Percentiles rank a stretch among this genome's conserved stretches.
These are phyloP conservation scores for Hippoglossus stenolepis DNA, from an alignment of 2,113 vertebrate species.

Conservation along the genomic window DNA sequence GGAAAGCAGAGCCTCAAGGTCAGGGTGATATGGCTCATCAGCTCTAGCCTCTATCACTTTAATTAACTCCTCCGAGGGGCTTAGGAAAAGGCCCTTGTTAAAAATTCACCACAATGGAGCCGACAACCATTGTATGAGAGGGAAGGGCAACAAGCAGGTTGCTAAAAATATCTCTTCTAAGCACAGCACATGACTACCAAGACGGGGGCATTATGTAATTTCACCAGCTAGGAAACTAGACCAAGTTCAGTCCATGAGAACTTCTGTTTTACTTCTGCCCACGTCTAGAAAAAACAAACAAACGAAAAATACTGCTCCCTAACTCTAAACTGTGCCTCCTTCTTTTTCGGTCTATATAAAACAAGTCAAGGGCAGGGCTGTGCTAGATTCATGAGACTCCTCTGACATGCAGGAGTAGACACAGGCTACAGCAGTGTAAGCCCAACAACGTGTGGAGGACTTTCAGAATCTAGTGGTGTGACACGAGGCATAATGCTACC, in stretches of 20 bases:
- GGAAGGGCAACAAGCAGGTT: slow-evolving; percentile 74
- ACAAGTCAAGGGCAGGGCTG: slow-evolving; percentile 25
- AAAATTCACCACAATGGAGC: slow-evolving; percentile 79
- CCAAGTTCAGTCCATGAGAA: slow-evolving; percentile 49
- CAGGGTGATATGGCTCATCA: slow-evolving; percentile 84
- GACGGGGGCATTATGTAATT: slow-evolving; percentile 74
- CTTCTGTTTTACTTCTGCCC: slow-evolving; percentile 32
- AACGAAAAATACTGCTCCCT: not conserved
- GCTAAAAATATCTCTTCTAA: slow-evolving; percentile 76
- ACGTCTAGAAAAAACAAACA: not conserved
- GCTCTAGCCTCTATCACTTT: slow-evolving; percentile 85
- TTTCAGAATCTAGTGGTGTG: slow-evolving; percentile 41
- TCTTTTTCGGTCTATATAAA: slow-evolving; percentile 9
- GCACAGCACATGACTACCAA: slow-evolving; percentile 67
- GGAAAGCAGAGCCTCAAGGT: slow-evolving; percentile 81
- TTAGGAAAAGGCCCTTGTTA: slow-evolving; percentile 83
- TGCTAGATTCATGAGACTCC: slow-evolving; percentile 32
- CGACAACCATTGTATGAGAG: slow-evolving; percentile 74
- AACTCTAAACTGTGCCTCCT: slow-evolving; percentile 17
- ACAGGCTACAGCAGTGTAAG: slow-evolving; percentile 18
- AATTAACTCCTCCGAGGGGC: slow-evolving; percentile 87
- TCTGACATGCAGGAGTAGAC: slow-evolving; percentile 23
- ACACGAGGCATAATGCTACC: slow-evolving; percentile 53
- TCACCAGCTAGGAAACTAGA: slow-evolving; percentile 58
- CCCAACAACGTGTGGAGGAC: slow-evolving; percentile 31